Conservation (phyloP, 92 coral and sea anemone genomes). For the Micromussa lordhowensis region DNA sequence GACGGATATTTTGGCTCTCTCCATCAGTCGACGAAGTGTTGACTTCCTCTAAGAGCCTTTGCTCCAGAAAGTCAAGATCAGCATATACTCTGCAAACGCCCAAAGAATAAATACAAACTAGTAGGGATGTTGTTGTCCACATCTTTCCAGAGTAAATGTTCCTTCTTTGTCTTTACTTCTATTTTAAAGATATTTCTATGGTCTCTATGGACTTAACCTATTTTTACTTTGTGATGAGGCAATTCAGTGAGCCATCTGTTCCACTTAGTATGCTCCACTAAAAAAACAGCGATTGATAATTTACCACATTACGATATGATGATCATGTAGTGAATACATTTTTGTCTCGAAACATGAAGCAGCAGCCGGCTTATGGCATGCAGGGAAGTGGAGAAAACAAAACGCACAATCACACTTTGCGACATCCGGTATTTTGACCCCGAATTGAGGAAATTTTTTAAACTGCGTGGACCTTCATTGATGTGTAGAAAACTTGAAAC, state of each 20-base stretch:
- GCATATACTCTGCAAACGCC: background rate
- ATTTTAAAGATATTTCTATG: background rate
- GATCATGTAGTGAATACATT: background rate
- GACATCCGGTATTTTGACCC: background rate
- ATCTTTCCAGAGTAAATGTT: background rate
- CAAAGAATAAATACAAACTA: background rate
- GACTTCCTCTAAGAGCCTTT: background rate
- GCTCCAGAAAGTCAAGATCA: background rate
- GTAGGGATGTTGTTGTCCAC: background rate
- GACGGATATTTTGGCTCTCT: too few species aligned
- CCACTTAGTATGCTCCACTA: background rate
- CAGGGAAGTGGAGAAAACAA: background rate
- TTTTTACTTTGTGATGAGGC: background rate
- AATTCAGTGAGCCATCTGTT: too few species aligned
- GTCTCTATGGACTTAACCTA: background rate
- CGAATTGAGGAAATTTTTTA: background rate
- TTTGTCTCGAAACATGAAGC: background rate
- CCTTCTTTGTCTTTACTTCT: background rate
- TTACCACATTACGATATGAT: too few species aligned
- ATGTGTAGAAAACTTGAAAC: background rate
- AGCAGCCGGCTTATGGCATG: background rate
- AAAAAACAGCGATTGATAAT: background rate
- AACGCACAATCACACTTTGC: background rate
- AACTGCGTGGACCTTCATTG: background rate
- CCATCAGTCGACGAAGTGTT: too few species aligned